phyloP scores from a whole-genome alignment of 2,113 vertebrate genomes.

The Gallinago undulata region DNA sequence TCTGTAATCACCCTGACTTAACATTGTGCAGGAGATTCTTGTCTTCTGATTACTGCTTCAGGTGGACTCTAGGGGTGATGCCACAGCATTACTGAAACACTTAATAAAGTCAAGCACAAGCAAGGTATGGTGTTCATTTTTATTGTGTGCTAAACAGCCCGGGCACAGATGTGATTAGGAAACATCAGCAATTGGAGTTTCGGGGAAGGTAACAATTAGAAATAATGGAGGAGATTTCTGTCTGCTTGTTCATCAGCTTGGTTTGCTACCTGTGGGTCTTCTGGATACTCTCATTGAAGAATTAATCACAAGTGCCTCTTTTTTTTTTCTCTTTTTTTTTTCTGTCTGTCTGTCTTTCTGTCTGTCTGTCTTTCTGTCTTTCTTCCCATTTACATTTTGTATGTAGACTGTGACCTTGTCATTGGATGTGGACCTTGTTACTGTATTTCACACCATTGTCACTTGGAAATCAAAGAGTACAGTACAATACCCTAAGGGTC shows the following conservation, averaged over 20 bases:
- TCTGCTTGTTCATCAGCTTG: not conserved
- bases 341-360: fast-evolving
- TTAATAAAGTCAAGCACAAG: not conserved
- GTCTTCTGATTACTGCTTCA: not conserved
- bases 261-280: not conserved
- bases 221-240: not conserved
- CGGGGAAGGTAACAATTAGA: not conserved
- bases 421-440: slow-evolving; percentile 51
- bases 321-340: not conserved
- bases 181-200: not conserved
- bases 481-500: slow-evolving; percentile 23
- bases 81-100: not conserved
- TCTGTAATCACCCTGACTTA: not conserved
- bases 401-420: slow-evolving; percentile 24
- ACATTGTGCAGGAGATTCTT: not conserved
- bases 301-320: not conserved
- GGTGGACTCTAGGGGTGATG: not conserved
- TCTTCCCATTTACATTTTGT: not conserved
- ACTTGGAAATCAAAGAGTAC: slow-evolving; percentile 16
- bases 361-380: fast-evolving
- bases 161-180: not conserved
- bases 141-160: not conserved
- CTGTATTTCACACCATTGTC: not conserved
- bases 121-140: not conserved
- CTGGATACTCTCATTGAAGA: not conserved